Percentiles rank a stretch among this genome's conserved stretches.
phyloP scores from a whole-genome alignment of 2,888 invertebrate species.

The Strigamia transsilvanica region DNA sequence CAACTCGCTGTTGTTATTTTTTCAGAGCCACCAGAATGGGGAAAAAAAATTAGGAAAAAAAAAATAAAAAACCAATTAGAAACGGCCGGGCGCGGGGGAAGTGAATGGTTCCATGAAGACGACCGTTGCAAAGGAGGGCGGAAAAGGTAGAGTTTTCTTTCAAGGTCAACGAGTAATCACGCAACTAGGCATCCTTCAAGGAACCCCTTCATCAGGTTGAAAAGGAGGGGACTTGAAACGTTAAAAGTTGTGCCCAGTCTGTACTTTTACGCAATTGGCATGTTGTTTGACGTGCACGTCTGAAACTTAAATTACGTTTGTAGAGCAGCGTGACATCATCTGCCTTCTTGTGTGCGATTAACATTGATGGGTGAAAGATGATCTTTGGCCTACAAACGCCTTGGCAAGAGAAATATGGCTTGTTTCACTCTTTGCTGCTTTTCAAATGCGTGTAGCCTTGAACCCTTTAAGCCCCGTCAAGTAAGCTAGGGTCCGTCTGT shows the following conservation, averaged over 20 bases:
- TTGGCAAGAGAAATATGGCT: constrained; percentile 25
- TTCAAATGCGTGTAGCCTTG: constrained; percentile 22
- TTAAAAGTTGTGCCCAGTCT: not conserved
- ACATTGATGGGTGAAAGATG: constrained; percentile 30
- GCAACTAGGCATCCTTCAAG: constrained; percentile 11
- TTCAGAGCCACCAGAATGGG: not conserved
- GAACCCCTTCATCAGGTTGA: constrained; percentile 10
- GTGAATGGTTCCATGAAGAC: constrained; percentile 45
- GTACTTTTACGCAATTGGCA: constrained; percentile 39
- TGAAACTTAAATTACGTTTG: not conserved
- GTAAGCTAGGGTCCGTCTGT: constrained; percentile 16
- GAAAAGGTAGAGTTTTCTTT: constrained; percentile 37
- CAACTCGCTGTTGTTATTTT: constrained; percentile 19
- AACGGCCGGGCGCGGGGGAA: constrained; percentile 36
- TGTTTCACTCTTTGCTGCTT: not conserved
- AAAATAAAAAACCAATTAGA: constrained; percentile 32
- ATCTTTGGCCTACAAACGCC: constrained; percentile 38
- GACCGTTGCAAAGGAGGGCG: constrained; percentile 40
- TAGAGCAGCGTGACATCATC: constrained; percentile 31
- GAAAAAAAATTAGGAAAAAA: not conserved
- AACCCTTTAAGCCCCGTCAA: constrained; percentile 22
- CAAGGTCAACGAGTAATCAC: constrained; percentile 39
- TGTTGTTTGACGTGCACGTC: constrained; percentile 4
- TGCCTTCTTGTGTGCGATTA: constrained; percentile 1
- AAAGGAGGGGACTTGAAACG: not conserved